Evolutionary conservation across 2,797 vertebrate species (phyloP).

Genomic region (Oreochromis grahami): DNA sequence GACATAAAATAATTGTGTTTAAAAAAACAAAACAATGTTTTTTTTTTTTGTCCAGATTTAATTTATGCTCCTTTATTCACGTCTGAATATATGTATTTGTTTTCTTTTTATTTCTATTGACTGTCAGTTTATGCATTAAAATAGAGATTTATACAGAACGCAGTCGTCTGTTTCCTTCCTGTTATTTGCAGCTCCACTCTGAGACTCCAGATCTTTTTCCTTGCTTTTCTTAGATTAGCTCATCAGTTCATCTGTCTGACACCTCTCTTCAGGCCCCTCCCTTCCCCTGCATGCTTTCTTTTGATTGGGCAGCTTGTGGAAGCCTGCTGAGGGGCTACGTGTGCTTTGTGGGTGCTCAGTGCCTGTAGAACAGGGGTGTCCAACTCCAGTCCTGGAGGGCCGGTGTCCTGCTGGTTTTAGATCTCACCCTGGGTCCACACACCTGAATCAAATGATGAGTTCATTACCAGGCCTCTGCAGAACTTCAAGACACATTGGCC

Average conservation of each 20-base stretch:
- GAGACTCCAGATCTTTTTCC: accelerated
- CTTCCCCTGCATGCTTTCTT: neutral
- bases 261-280: neutral
- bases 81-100: neutral
- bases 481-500: accelerated
- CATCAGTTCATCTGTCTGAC: neutral
- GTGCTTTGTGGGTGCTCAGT: neutral
- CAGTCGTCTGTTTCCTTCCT: neutral
- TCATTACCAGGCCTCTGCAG: accelerated
- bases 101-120: neutral
- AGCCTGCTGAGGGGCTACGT: neutral
- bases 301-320: neutral
- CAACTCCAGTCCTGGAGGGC: neutral
- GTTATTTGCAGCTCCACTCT: neutral
- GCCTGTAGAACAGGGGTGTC: neutral
- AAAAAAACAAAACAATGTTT: neutral
- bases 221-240: neutral
- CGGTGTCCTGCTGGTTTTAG: neutral
- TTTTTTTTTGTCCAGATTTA: neutral
- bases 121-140: neutral
- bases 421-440: neutral
- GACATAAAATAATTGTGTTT: neutral
- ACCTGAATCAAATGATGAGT: neutral
- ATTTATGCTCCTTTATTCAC: neutral
- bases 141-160: neutral